phyloP scores from a whole-genome alignment of 2,113 vertebrate genomes.

The Barnardius zonarius region DNA sequence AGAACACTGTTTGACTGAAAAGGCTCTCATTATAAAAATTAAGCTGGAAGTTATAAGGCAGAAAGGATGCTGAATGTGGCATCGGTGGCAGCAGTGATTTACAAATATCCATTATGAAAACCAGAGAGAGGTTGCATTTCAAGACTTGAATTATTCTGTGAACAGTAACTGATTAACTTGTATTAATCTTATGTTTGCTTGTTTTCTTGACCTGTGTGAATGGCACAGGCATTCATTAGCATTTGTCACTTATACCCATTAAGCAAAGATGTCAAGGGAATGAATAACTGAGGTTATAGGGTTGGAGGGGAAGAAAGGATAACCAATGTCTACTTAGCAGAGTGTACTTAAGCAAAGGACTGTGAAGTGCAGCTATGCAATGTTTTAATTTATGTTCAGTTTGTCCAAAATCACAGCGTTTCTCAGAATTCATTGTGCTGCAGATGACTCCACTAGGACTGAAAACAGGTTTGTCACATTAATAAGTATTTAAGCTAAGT shows the following conservation, averaged over 20 bases:
- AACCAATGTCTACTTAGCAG: neutral
- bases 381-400: neutral
- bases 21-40: constrained; percentile 45
- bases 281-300: neutral
- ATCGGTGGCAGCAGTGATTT: constrained; percentile 12
- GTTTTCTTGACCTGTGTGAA: constrained; percentile 29
- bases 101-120: constrained; percentile 20
- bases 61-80: constrained; percentile 2
- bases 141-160: constrained; percentile 5
- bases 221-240: neutral
- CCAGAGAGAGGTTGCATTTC: neutral
- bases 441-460: neutral
- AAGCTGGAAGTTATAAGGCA: neutral
- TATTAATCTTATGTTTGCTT: constrained; percentile 17
- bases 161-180: neutral
- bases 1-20: constrained; percentile 36
- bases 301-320: neutral
- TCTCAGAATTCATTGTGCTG: neutral
- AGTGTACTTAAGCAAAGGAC: neutral
- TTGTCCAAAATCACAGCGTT: neutral
- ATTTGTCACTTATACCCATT: neutral
- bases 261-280: neutral
- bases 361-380: neutral
- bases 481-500: neutral
- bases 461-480: neutral